phyloP scores from a whole-genome alignment of 2,888 invertebrate genomes.

The Leucozona laternaria region DNA sequence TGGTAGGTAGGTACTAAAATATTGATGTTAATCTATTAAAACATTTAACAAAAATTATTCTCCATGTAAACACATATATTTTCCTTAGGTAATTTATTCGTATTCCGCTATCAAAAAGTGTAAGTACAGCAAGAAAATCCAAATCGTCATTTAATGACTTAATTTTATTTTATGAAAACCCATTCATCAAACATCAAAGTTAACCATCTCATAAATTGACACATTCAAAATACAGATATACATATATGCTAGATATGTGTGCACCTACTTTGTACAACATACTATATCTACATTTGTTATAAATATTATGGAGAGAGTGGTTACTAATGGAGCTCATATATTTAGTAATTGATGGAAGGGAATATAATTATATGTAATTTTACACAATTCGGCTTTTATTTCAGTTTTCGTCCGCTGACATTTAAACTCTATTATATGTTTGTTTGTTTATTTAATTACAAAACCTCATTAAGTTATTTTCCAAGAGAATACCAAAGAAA shows the following conservation, averaged over 20 bases:
- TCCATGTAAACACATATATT: too few species aligned
- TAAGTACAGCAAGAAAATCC: too few species aligned
- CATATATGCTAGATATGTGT: too few species aligned
- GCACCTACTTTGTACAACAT: too few species aligned
- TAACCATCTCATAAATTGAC: neutral
- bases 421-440: conserved; percentile 16
- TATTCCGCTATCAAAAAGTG: too few species aligned
- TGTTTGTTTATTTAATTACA: conserved; percentile 49
- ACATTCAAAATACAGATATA: neutral
- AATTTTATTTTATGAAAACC: neutral
- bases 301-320: too few species aligned
- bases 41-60: too few species aligned
- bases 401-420: conserved; percentile 8
- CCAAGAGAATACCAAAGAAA: neutral
- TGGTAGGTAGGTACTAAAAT: too few species aligned
- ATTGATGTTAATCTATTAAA: too few species aligned
- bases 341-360: conserved; percentile 13
- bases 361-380: conserved; percentile 35
- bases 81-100: too few species aligned
- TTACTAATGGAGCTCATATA: neutral
- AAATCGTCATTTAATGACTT: neutral
- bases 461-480: conserved; percentile 49
- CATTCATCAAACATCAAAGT: conserved; percentile 5
- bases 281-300: too few species aligned
- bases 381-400: conserved; percentile 36